Base-by-base conservation (phyloP, 2,797 vertebrate species). In the Uromys caudimaculatus region DNA sequence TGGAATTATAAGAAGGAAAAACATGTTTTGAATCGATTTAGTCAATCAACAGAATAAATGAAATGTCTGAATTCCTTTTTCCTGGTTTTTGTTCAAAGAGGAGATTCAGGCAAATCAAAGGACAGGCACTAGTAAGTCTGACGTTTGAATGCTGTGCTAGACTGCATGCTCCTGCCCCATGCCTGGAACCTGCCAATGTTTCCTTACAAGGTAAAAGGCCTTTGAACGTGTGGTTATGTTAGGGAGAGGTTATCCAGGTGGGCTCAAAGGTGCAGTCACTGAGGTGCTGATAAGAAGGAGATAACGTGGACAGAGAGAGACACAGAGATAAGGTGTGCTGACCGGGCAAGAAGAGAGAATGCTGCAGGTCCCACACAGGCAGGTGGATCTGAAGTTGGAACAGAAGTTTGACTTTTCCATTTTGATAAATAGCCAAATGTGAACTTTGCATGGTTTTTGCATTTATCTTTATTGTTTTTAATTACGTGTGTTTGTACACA, bases 1-100 rank as follows among this genome's bases (percentile, higher is more conserved):
- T 99, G 98, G 97, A 98, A 89, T 24, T 77, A 86, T 83, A 0
- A 82, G 87, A 96, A 47, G 50, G 89, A 38, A 94, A 95, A 88
- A 17, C 47, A 54, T 86, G 7, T 47, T 56, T 16, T 85, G 8
- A 35, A 4, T 17, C 2, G 41, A 83, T 78, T 94, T 8, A n/a
- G 47, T 76, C 73, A 29, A 90, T 60, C 41, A 58, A 56, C 77
- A 92, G 90, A 88, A 82, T 41, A 91, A 75, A 56, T 83, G 71
- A n/a, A 87, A 50, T 32, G 29, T 93, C 83, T 56, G 5, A 81
- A 82, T 41, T 1, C 41, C n/a, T 50, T 85, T 71, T 73, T 62
- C 62, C 32, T 77, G 14, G 23, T 41, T 67, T 60, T 69, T 69
- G 67, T 79, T 82, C 84, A 87, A 88, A 75, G 56, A 56, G n/a